A percentile compares a stretch with the other conserved stretches of the same genome.
Evolutionary conservation across 1,140 invertebrate genomes (phyloP).

Genomic region (Eciton burchellii): DNA sequence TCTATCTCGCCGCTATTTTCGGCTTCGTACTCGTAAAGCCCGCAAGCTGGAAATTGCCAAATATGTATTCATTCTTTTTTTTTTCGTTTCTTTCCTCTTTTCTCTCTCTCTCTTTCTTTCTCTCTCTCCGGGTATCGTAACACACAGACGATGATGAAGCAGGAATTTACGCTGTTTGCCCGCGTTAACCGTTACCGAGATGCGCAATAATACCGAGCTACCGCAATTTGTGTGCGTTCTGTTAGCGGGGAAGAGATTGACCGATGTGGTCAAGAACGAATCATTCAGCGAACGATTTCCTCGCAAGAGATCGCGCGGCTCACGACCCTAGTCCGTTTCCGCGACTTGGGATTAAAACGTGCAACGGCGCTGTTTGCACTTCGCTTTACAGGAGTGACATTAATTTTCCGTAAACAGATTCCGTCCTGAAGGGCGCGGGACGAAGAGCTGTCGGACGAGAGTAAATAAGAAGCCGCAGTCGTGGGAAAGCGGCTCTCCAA

Average conservation of each 20-base stretch:
- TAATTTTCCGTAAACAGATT: constrained; percentile 18
- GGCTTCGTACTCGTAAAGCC: constrained; percentile 31
- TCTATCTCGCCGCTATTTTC: constrained; percentile 55
- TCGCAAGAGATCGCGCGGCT: constrained; percentile 13
- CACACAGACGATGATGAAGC: constrained; percentile 57
- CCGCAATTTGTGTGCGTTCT: constrained; percentile 18
- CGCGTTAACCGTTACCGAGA: constrained; percentile 40
- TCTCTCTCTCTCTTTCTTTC: no score
- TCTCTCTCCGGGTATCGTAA: constrained; percentile 43
- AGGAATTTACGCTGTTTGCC: constrained; percentile 57
- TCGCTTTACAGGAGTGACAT: not conserved
- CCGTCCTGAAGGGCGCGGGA: constrained; percentile 5
- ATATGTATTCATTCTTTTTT: constrained; percentile 54
- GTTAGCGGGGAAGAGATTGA: constrained; percentile 55
- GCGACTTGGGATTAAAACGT: not conserved
- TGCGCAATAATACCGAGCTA: constrained; percentile 21
- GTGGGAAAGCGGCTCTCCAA: constrained; percentile 18
- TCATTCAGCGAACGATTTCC: constrained; percentile 21
- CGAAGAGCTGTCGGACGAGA: constrained; percentile 2
- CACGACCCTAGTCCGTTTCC: not conserved
- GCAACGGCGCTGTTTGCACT: constrained; percentile 1
- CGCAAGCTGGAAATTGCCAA: constrained; percentile 58
- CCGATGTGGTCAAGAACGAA: constrained; percentile 21
- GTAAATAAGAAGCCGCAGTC: constrained; percentile 36
- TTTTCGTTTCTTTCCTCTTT: no score